Base-by-base conservation (phyloP, 2,888 invertebrate species). In the Anticlea derivata region DNA sequence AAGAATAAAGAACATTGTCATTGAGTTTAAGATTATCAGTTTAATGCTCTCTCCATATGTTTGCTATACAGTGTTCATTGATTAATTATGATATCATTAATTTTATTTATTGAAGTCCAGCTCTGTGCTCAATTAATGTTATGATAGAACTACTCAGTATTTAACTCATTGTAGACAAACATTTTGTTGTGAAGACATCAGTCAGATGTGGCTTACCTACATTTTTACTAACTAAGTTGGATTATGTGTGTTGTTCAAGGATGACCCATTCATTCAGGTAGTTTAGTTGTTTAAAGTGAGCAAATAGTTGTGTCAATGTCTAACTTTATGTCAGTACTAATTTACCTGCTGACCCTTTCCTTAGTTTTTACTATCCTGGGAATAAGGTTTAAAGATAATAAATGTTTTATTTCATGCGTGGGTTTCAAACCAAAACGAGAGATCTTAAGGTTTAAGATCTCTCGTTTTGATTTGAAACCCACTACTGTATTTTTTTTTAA, bases 251-350 rank as follows among this genome's bases (percentile, higher is more conserved):
- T 7, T 11, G 17, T 31, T 49, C 27, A 23, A 31, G n/a, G 24
- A 58, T 41, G 54, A 41, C 51, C 27, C 52, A 61, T 33, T 56
- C 58, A 35, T 54, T 53, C 38, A 60, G 57, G 55, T 58, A 49
- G 17, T 8, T 33, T 24, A n/a, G 7, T 20, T 23, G 55, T 58
- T 35, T 55, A 58, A 66, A 61, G 66, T 69, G 52, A 58, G 62
- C 62, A 70, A 68, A 72, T 29, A 41, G 31, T 34, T 50, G 65
- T 73, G 74, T 74, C 75, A 52, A 44, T 55, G 41, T 55, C 40
- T 26, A 44, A 60, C 37, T 48, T 46, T 37, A 41, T 50, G 45
- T n/a, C 11, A 37, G 31, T 51, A 35, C 35, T 40, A 50, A 47
- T 57, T 56, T 49, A 54, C 31, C 23, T 23, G n/a, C n/a, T n/a